These are phyloP conservation scores for Syngnathus typhle DNA, from an alignment of 2,113 vertebrate genomes.

Conservation along the genomic window DNA sequence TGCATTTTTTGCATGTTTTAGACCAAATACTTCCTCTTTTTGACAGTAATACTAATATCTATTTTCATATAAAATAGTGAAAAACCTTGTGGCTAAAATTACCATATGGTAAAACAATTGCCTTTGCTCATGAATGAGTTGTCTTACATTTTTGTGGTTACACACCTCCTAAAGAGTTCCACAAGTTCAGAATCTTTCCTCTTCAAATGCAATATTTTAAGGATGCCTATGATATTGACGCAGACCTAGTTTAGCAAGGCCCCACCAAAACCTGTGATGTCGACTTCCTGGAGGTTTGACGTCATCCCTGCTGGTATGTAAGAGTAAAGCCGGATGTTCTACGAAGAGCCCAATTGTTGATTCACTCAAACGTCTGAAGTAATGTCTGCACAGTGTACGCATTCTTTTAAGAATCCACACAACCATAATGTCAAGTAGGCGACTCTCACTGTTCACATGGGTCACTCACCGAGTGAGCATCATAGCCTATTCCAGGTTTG, in stretches of 20 bases:
- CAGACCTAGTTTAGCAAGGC: slow-evolving; percentile 31
- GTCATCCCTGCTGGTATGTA: slow-evolving; percentile 23
- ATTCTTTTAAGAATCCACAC: slow-evolving; percentile 1
- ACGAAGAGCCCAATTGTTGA: neutral
- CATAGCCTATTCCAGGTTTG: slow-evolving; percentile 7
- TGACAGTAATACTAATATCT: neutral
- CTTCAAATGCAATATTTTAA: slow-evolving; percentile 27
- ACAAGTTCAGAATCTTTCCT: slow-evolving; percentile 16
- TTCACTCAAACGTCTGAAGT: slow-evolving; percentile 10
- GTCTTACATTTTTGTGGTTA: slow-evolving; percentile 20
- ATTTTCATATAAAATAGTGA: neutral
- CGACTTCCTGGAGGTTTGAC: slow-evolving; percentile 33
- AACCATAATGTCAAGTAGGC: neutral
- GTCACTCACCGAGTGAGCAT: neutral
- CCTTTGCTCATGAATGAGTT: neutral
- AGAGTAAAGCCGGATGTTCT: slow-evolving; percentile 4
- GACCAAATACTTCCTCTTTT: neutral
- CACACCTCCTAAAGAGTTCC: slow-evolving; percentile 15
- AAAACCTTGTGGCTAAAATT: slow-evolving; percentile 16
- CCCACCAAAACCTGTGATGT: slow-evolving; percentile 16
- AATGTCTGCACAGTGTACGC: neutral
- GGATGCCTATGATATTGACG: slow-evolving; percentile 26
- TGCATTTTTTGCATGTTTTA: neutral
- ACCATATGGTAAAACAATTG: slow-evolving; percentile 43
- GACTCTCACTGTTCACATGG: neutral